These are phyloP conservation scores for Silurus aristotelis DNA, from an alignment of 2,797 vertebrate species.

Conservation along the genomic window DNA sequence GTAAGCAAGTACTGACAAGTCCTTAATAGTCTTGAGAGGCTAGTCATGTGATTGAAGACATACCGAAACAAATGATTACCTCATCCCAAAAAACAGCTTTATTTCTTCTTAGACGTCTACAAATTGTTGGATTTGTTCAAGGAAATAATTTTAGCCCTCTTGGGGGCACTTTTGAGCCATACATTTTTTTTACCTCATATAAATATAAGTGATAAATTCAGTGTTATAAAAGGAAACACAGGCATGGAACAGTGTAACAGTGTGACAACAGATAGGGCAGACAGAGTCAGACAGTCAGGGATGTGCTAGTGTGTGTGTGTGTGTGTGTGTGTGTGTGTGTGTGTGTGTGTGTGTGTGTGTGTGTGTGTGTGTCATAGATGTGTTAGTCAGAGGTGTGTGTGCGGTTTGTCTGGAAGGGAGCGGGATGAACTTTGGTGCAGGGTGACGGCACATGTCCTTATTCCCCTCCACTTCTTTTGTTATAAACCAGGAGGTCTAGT, in stretches of 20 bases:
- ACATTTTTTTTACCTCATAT: background rate
- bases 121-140: background rate
- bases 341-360: no score
- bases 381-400: constrained; percentile 22
- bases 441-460: background rate
- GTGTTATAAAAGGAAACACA: background rate
- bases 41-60: constrained; percentile 24
- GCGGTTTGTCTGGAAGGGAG: constrained; percentile 17
- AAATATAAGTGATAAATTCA: background rate
- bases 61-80: constrained; percentile 6
- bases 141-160: constrained; percentile 5
- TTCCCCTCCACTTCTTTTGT: constrained; percentile 2
- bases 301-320: background rate
- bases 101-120: background rate
- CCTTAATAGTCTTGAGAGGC: constrained; percentile 15
- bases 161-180: constrained; percentile 32
- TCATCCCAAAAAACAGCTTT: constrained; percentile 23
- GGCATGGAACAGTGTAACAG: constrained; percentile 1
- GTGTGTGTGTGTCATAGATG: constrained; percentile 1
- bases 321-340: no score
- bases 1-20: constrained; percentile 36
- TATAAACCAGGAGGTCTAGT: constrained; percentile 47
- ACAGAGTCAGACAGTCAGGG: background rate
- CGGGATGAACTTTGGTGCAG: constrained; percentile 12
- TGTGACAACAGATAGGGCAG: constrained; percentile 6